Base-by-base conservation (phyloP, 2,888 invertebrate species). In the Calliscelio sp. region DNA sequence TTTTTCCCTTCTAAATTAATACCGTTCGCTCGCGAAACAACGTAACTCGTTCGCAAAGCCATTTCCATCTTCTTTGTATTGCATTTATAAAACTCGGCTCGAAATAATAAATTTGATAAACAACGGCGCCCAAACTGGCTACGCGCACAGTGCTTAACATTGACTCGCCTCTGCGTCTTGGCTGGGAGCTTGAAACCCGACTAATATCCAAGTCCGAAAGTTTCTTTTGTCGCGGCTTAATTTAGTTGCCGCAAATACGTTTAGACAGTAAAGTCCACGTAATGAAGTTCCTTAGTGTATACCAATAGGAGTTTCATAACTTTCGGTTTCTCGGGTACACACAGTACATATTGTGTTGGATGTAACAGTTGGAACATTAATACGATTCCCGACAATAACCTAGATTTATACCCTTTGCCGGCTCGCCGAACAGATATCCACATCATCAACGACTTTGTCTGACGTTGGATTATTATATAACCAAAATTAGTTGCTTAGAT, bases 281-380 rank as follows among this genome's bases (percentile, higher is more conserved):
- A 81, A 81, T 81, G 66, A 81, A 75, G 81, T 81, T 75, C 38
- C 70, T 70, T 44, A 55, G 70, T 70, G 55, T 81, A 81, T 70
- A 81, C 63, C 81, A 75, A 70, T 81, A 81, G 63, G 55, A 81
- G 81, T 81, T 81, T 81, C 75, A 81, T 75, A 81, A 81, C 75
- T 81, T 81, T 68, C 38, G 49, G 70, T 81, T 63, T 16, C 46
- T 35, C 8, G 44, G n/a, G 32, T 55, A 70, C 49, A 66, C 53
- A 25, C 32, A 8, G 66, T 38, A 81, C 75, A 77, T 63, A 75
- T 81, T 81, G 46, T 65, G 57, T 32, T 70, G 55, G 24, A 49
- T 75, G 61, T 81, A 81, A 75, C 57, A 49, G 80, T 66, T 38
- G 65, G 44, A 74, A 74, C 81, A 77, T 77, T 81, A 77, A 77